Conservation (phyloP, 2,797 vertebrate genomes). For the Esox lucius region DNA sequence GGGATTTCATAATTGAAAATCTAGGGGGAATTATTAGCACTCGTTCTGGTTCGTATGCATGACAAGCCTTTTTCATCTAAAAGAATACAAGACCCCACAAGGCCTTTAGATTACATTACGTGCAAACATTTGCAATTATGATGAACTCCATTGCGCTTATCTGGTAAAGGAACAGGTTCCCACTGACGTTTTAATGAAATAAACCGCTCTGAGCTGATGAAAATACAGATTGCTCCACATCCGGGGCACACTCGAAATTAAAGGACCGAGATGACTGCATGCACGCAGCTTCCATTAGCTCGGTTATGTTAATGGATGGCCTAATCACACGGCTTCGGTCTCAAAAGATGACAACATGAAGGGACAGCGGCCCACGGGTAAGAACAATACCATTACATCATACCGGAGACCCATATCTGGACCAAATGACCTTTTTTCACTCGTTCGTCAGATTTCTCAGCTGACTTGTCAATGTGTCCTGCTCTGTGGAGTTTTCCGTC, state of each 20-base stretch:
- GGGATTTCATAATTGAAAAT: constrained; percentile 59
- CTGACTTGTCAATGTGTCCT: neutral
- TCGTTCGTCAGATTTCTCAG: neutral
- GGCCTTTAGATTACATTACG: constrained; percentile 70
- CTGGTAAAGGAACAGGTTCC: constrained; percentile 69
- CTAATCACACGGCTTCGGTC: constrained; percentile 31
- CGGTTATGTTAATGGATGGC: constrained; percentile 51
- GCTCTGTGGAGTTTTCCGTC: neutral
- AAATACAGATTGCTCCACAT: constrained; percentile 72
- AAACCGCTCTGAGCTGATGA: constrained; percentile 73
- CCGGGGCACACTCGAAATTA: constrained; percentile 70
- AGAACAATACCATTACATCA: neutral
- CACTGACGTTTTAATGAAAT: constrained; percentile 76
- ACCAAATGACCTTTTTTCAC: neutral
- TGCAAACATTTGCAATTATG: constrained; percentile 79
- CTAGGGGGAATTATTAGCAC: constrained; percentile 67
- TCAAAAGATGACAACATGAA: constrained; percentile 16
- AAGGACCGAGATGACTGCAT: constrained; percentile 72
- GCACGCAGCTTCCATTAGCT: constrained; percentile 58
- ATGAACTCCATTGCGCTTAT: constrained; percentile 73
- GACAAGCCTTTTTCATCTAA: constrained; percentile 68
- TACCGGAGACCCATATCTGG: neutral
- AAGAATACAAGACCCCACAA: constrained; percentile 69
- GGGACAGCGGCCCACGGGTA: neutral
- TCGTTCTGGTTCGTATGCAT: constrained; percentile 68